Percentiles rank a stretch among this genome's conserved stretches.
Conservation (phyloP, 2,797 vertebrate species). For the Pangasius larnaudii region DNA sequence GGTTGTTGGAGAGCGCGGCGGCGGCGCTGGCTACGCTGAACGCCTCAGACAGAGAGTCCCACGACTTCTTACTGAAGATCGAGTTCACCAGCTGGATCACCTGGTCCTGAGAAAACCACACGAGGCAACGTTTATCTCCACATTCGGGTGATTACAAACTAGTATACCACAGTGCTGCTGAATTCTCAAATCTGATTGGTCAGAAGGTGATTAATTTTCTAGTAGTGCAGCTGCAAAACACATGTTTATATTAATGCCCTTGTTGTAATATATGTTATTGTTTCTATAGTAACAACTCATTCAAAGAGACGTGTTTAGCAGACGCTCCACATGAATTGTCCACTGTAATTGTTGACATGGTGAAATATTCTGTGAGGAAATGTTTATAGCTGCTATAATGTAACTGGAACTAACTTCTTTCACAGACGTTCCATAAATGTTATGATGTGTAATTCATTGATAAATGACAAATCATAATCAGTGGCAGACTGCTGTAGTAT, state of each 20-base stretch:
- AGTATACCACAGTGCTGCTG: background rate
- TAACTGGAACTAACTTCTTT: background rate
- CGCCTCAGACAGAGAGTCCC: conserved; percentile 88
- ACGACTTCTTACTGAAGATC: conserved; percentile 96
- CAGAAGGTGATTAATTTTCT: background rate
- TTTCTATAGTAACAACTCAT: background rate
- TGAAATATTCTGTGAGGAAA: background rate
- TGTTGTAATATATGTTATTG: background rate
- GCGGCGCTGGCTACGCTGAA: conserved; percentile 90
- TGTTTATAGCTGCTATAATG: background rate
- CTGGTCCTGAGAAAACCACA: conserved; percentile 83
- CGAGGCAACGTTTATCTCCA: background rate
- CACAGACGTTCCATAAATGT: background rate
- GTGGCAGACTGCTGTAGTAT: background rate
- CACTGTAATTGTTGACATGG: too few relatives aligned
- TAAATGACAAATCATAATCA: background rate
- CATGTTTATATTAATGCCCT: background rate
- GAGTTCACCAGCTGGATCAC: conserved; percentile 95
- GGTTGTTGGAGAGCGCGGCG: conserved; percentile 86
- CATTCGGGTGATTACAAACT: background rate
- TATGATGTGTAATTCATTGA: background rate
- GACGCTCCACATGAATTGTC: background rate
- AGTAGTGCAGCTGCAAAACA: background rate
- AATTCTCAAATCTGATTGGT: background rate
- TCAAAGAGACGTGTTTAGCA: background rate